Evolutionary conservation across 2,797 vertebrate genomes (phyloP).

Genomic region (Lepidocolaptes lacrymiger): DNA sequence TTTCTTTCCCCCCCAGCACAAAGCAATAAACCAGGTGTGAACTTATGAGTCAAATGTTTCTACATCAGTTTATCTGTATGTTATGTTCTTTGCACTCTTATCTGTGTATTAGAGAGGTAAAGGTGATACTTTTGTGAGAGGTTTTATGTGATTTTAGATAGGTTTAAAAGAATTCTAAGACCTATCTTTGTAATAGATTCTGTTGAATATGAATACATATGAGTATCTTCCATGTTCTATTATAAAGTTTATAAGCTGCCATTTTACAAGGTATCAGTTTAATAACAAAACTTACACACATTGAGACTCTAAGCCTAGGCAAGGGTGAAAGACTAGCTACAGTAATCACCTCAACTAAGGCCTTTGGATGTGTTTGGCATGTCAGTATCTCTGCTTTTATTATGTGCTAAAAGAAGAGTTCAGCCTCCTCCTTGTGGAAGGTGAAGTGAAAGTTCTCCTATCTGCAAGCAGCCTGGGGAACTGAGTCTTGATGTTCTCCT

Average conservation of each 20-base stretch:
- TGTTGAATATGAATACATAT: background rate
- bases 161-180: background rate
- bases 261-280: constrained; percentile 1
- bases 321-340: background rate
- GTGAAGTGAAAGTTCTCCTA: background rate
- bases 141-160: background rate
- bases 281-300: background rate
- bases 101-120: background rate
- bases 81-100: background rate
- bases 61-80: background rate
- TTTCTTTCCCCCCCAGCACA: fast-evolving
- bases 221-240: background rate
- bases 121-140: background rate
- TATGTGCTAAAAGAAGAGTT: background rate
- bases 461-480: background rate
- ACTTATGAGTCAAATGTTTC: background rate
- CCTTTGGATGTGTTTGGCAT: background rate
- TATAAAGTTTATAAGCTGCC: background rate
- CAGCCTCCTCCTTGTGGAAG: background rate
- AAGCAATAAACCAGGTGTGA: background rate
- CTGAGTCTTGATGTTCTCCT: background rate
- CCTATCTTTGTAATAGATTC: background rate
- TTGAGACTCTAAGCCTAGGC: background rate
- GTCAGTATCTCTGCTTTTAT: background rate
- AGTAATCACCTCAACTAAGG: background rate